phyloP scores from a whole-genome alignment of 53 echinoderm and acorn worm genomes.

The Crossaster papposus region DNA sequence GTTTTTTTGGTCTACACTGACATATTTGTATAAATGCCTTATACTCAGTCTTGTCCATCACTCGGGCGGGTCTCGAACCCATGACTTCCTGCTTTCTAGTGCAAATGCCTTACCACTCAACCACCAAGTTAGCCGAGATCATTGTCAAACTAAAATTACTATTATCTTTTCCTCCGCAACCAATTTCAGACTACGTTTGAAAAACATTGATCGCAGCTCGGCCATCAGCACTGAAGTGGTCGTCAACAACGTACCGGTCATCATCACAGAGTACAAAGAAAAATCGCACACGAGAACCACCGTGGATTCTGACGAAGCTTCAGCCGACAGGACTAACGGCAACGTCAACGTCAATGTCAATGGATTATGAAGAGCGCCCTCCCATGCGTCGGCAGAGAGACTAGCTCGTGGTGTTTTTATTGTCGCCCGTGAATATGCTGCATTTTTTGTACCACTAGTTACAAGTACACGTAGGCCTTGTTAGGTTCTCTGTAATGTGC shows the following conservation, averaged over 20 bases:
- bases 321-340: constrained; percentile 57
- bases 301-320: constrained; percentile 22
- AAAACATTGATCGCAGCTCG: constrained; percentile 92
- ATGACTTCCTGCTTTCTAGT: too few relatives aligned
- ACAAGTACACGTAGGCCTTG: neutral
- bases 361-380: constrained; percentile 59
- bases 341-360: constrained; percentile 63
- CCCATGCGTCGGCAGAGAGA: constrained; percentile 16
- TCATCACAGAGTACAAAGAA: constrained; percentile 93
- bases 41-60: too few relatives aligned
- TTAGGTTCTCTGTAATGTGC: neutral
- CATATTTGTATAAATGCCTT: too few relatives aligned
- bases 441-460: constrained; percentile 38
- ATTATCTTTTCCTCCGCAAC: too few relatives aligned
- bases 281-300: constrained; percentile 77
- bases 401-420: neutral
- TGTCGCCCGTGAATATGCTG: constrained; percentile 36
- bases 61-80: too few relatives aligned
- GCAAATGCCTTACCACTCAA: too few relatives aligned
- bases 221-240: constrained; percentile 90
- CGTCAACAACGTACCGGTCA: constrained; percentile 90
- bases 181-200: constrained; percentile 93
- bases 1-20: too few relatives aligned
- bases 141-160: too few relatives aligned
- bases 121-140: too few relatives aligned